These are phyloP conservation scores for Vireo griseus DNA, from an alignment of 2,797 vertebrate genomes.

Conservation along the genomic window DNA sequence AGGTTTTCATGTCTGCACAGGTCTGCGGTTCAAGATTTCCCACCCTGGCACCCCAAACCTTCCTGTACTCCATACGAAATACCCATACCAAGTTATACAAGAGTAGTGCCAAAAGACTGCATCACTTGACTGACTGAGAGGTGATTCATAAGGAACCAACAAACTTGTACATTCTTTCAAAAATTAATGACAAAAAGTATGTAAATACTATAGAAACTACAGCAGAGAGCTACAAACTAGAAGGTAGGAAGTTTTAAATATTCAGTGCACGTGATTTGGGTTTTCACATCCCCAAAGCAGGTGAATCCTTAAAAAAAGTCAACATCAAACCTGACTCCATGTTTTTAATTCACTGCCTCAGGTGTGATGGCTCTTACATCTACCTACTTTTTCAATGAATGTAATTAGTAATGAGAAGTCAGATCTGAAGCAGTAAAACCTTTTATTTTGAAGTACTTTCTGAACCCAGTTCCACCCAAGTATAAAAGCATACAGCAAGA, in stretches of 20 bases:
- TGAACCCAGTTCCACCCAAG: not conserved
- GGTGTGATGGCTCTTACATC: fast-evolving
- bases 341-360: not conserved
- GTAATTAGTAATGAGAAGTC: not conserved
- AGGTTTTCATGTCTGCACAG: not conserved
- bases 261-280: not conserved
- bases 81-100: fast-evolving
- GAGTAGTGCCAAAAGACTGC: not conserved
- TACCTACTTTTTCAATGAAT: not conserved
- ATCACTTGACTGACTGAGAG: not conserved
- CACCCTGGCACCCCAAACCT: not conserved
- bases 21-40: fast-evolving
- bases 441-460: not conserved
- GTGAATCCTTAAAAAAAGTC: not conserved
- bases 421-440: not conserved
- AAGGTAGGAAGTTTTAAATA: not conserved
- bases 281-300: not conserved
- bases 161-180: not conserved
- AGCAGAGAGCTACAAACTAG: not conserved
- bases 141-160: not conserved
- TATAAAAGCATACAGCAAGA: not conserved
- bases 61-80: not conserved
- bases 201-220: not conserved
- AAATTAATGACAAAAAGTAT: not conserved
- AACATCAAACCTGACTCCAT: not conserved